Base-by-base conservation (phyloP, 1,140 invertebrate genomes). In the Metaphire vulgaris region DNA sequence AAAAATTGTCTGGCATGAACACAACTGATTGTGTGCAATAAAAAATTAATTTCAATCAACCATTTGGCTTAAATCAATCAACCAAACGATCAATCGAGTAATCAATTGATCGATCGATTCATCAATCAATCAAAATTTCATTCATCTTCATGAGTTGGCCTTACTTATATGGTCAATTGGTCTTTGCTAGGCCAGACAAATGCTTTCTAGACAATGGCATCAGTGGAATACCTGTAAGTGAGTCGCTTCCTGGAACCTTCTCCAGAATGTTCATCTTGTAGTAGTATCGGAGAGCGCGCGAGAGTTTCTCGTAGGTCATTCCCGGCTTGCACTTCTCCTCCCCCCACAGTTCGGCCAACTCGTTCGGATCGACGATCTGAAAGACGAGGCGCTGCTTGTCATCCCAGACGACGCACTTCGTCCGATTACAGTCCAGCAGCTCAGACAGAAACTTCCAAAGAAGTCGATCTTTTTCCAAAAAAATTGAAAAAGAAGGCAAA, bases 221-320 rank as follows among this genome's bases (percentile, higher is more conserved):
- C n/a, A n/a, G 21, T 56, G 41, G 6, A 56, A 56, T 56, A 86
- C 84, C 80, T 80, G 77, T 86, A 86, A 14, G 84, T 84, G 0
- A 86, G 93, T 77, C 95, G 89, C 41, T 56, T 56, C 41, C 41
- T 12, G 41, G 41, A 21, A 56, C 41, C 41, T 56, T 56, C 6
- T 6, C 41, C 41, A 56, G 41, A 21, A 56, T 56, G 41, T 21
- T 6, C 21, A 12, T 56, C 6, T 56, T 21, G 41, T 56, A 56
- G 41, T 56, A 56, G 41, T 56, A 56, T 12, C 41, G 41, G 21
- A 56, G 41, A 21, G 41, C 41, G 6, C 41, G 6, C 41, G 41
- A 12, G 6, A 56, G 41, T 56, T 56, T 56, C 6, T 56, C 41
- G 41, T 56, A 56, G 41, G 6, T 56, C 41, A 56, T 56, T 6